Percentiles rank a stretch among this genome's conserved stretches.
phyloP scores from a whole-genome alignment of 2,888 invertebrate species.

The Zygothrica quintamaculata region DNA sequence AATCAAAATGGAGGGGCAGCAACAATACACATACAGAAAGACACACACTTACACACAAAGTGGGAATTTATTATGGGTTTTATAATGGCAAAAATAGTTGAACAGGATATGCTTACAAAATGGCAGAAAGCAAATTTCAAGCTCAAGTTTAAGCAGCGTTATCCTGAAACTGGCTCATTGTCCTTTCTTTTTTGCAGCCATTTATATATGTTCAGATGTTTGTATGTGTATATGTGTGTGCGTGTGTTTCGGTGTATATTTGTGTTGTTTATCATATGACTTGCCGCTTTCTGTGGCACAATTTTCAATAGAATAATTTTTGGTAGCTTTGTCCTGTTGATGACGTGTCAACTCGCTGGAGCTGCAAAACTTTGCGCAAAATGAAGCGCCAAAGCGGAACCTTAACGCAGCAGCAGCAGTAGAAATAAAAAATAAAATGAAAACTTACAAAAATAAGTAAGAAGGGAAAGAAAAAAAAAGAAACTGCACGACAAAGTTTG shows the following conservation, averaged over 20 bases:
- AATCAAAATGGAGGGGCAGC: conserved; percentile 48
- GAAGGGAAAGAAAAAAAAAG: conserved; percentile 23
- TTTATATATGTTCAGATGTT: no score
- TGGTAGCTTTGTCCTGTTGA: conserved; percentile 63
- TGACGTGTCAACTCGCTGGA: conserved; percentile 74
- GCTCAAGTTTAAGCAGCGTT: conserved; percentile 60
- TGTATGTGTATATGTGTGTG: background rate
- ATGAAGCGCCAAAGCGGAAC: conserved; percentile 68
- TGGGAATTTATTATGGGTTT: conserved; percentile 47
- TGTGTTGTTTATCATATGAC: conserved; percentile 65
- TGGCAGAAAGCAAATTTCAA: conserved; percentile 50
- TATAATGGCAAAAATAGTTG: conserved; percentile 62
- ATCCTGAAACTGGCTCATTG: conserved; percentile 36
- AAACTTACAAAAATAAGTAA: conserved; percentile 20
- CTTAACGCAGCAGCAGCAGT: conserved; percentile 44
- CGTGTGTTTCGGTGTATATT: background rate
- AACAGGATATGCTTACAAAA: conserved; percentile 50
- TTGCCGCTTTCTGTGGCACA: conserved; percentile 46
- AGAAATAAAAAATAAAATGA: conserved; percentile 26
- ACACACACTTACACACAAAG: conserved; percentile 30
- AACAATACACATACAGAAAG: no score
- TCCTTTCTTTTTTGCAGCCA: no score
- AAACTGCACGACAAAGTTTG: conserved; percentile 67
- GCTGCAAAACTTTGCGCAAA: conserved; percentile 66
- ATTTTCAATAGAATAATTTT: conserved; percentile 56